Base-by-base conservation (phyloP, 2,113 vertebrate species). In the Macrotis lagotis region DNA sequence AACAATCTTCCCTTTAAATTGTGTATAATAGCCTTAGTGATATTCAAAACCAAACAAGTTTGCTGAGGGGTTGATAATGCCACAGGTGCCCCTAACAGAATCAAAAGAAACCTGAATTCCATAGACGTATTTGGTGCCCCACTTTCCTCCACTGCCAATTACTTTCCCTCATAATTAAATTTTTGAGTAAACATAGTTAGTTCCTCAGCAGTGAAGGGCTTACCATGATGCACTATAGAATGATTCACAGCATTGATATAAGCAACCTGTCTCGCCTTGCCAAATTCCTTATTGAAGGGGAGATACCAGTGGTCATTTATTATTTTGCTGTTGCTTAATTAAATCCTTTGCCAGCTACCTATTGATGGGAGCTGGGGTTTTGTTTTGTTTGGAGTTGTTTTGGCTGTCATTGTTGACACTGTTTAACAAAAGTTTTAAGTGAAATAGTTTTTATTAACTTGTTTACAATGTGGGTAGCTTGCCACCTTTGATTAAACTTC, bases 401-500 rank as follows among this genome's bases (percentile, higher is more conserved):
- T 83, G 44, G n/a, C 66, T 44, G n/a, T 83, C 66, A 83, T 97
- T 98, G 97, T 97, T 98, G 98, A 98, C 97, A 96, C 90, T 51
- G 44, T 90, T 97, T 91, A 98, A 98, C 97, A 98, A 98, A 98
- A 98, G 96, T 95, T 97, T 95, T 93, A 97, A 98, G 96, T 96
- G 94, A 97, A 96, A 97, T 92, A 91, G 96, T 98, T 98, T 98
- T 83, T 98, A 98, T 98, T 98, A 98, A 98, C 96, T 96, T 98
- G 98, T 98, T 98, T 98, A 98, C 98, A 97, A 98, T 97, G n/a
- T 93, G 92, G 98, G 93, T 96, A 97, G 97, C 66, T 95, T 98
- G 98, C 97, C 98, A 98, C 97, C 98, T 98, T 97, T 99, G 98
- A 99, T 99, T 99, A 98, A 98, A 98, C 97, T 98, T 98, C 97